Conservation (phyloP, 2,888 invertebrate species). For the Epirrita christyi region DNA sequence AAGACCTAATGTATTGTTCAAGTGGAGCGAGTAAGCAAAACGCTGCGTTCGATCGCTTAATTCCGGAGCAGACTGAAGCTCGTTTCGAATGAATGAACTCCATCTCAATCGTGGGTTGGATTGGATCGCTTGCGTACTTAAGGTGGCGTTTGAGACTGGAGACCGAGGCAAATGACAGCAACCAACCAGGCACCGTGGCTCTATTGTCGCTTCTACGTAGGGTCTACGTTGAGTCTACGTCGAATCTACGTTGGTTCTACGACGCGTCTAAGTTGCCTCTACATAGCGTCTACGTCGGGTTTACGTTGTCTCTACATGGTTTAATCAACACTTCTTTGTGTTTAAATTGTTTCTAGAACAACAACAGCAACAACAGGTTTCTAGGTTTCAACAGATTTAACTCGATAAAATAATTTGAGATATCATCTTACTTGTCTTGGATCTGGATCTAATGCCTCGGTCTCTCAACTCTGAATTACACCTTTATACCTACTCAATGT, state of each 20-base stretch:
- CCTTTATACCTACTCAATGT: background rate
- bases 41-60: conserved; percentile 60
- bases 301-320: background rate
- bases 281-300: background rate
- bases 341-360: too few relatives aligned
- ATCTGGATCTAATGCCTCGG: background rate
- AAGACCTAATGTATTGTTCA: conserved; percentile 56
- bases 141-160: conserved; percentile 26
- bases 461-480: background rate
- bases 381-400: too few relatives aligned
- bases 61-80: conserved; percentile 51
- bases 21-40: conserved; percentile 60
- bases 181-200: background rate
- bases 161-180: background rate
- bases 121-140: conserved; percentile 36
- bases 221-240: background rate
- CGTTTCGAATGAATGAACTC: conserved; percentile 53
- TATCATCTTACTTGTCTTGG: too few relatives aligned
- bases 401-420: too few relatives aligned
- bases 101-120: conserved; percentile 62
- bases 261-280: background rate
- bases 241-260: background rate
- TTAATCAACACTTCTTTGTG: too few relatives aligned
- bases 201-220: background rate
- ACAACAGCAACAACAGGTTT: too few relatives aligned